Conservation (phyloP, 2,113 vertebrate species). For the Festucalex cinctus region DNA sequence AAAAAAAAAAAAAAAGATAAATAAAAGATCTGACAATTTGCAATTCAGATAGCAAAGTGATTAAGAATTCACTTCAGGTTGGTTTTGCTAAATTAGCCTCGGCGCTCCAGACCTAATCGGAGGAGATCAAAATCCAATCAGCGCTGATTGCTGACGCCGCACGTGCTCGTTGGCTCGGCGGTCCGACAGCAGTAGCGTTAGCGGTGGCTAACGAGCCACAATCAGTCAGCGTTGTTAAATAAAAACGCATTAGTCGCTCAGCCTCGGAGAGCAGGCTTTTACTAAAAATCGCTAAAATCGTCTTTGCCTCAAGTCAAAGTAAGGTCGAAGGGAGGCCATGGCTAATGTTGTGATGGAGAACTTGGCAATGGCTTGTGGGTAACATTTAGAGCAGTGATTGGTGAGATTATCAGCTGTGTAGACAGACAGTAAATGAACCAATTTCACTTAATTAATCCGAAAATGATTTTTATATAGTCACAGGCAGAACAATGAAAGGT, state of each 20-base stretch:
- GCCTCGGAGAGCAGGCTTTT: neutral
- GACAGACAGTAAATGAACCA: too few relatives aligned
- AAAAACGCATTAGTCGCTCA: conserved; percentile 3
- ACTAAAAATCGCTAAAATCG: neutral
- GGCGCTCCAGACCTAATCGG: conserved; percentile 52
- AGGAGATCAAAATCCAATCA: conserved; percentile 63
- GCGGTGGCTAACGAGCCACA: conserved; percentile 51
- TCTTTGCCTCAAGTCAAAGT: neutral
- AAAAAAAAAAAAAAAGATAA: neutral
- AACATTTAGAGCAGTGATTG: too few relatives aligned
- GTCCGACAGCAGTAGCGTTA: conserved; percentile 26
- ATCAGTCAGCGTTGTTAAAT: conserved; percentile 31
- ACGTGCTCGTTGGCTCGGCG: conserved; percentile 9
- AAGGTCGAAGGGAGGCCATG: neutral
- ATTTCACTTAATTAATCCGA: too few relatives aligned
- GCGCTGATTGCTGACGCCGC: conserved; percentile 52
- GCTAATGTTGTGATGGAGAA: neutral
- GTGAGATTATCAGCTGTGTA: too few relatives aligned
- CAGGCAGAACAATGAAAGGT: too few relatives aligned
- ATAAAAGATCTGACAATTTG: conserved; percentile 16
- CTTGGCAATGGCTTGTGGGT: too few relatives aligned
- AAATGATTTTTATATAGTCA: too few relatives aligned
- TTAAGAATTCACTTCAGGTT: conserved; percentile 46
- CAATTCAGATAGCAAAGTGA: conserved; percentile 40
- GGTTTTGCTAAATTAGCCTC: conserved; percentile 58